Conservation (phyloP, 2,888 invertebrate genomes). For the Apamea sordens region DNA sequence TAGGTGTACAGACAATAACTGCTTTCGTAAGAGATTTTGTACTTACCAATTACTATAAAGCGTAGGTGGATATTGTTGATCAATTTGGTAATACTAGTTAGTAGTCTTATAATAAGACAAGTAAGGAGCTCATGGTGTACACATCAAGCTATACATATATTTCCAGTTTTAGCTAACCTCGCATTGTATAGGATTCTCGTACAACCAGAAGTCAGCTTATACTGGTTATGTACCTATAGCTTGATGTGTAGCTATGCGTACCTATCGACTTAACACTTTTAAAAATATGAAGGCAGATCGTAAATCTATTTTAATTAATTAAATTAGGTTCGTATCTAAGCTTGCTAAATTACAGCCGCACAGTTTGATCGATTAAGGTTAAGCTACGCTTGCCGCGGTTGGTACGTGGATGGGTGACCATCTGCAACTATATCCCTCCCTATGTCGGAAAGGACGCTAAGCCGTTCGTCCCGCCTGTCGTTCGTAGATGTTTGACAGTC, state of each 20-base stretch:
- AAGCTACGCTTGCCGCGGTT: neutral
- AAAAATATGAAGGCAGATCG: neutral
- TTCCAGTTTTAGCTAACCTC: too few relatives aligned
- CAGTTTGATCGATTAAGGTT: neutral
- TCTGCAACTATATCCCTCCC: too few relatives aligned
- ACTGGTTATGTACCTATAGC: too few relatives aligned
- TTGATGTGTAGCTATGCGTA: neutral
- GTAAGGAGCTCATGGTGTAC: conserved; percentile 11
- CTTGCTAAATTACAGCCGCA: neutral
- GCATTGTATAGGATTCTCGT: too few relatives aligned
- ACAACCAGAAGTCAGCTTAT: too few relatives aligned
- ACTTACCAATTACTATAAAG: neutral
- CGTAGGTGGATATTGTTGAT: conserved; percentile 42
- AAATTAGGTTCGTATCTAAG: neutral
- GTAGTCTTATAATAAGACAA: conserved; percentile 5
- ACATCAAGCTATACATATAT: too few relatives aligned
- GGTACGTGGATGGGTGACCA: neutral
- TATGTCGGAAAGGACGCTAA: too few relatives aligned
- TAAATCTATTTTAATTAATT: conserved; percentile 1
- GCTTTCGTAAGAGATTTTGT: conserved; percentile 28
- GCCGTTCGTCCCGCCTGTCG: too few relatives aligned
- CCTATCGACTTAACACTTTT: conserved; percentile 5
- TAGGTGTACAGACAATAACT: conserved; percentile 22
- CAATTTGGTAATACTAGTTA: conserved; percentile 15
- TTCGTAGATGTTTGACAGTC: too few relatives aligned